A percentile compares a stretch with the other conserved stretches of the same genome.
phyloP scores from a whole-genome alignment of 2,797 vertebrate species.

The Heliangelus exortis region DNA sequence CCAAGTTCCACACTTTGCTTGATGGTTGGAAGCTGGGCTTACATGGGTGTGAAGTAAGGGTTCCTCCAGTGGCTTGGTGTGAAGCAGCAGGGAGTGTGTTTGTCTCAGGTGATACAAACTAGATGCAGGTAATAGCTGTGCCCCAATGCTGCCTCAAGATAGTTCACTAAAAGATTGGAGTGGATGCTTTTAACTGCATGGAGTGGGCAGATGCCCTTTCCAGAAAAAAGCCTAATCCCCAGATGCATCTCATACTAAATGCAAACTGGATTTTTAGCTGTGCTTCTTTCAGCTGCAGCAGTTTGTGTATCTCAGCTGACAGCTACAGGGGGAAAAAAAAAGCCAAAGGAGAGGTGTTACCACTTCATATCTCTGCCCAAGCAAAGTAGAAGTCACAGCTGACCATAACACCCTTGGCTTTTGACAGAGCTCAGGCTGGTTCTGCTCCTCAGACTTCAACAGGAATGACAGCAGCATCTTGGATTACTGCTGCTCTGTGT shows the following conservation, averaged over 20 bases:
- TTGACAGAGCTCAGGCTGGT: background rate
- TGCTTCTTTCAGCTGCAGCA: background rate
- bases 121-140: background rate
- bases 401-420: conserved; percentile 17
- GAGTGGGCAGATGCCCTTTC: background rate
- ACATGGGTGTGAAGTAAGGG: background rate
- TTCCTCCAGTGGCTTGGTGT: background rate
- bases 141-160: background rate
- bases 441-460: conserved; percentile 13
- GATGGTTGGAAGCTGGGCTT: background rate
- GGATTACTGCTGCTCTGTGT: conserved; percentile 1
- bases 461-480: conserved; percentile 28
- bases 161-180: background rate
- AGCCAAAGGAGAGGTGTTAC: background rate
- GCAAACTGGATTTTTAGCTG: background rate
- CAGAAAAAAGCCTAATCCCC: background rate
- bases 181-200: background rate
- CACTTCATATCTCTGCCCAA: background rate
- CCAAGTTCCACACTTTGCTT: background rate
- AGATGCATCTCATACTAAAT: background rate
- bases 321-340: background rate
- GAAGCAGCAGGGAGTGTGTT: background rate
- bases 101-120: background rate
- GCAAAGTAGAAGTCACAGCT: conserved; percentile 14
- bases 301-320: background rate